Percentiles rank a stretch among this genome's conserved stretches.
Evolutionary conservation across 2,113 vertebrate genomes (phyloP).

Genomic region (Zingel zingel): DNA sequence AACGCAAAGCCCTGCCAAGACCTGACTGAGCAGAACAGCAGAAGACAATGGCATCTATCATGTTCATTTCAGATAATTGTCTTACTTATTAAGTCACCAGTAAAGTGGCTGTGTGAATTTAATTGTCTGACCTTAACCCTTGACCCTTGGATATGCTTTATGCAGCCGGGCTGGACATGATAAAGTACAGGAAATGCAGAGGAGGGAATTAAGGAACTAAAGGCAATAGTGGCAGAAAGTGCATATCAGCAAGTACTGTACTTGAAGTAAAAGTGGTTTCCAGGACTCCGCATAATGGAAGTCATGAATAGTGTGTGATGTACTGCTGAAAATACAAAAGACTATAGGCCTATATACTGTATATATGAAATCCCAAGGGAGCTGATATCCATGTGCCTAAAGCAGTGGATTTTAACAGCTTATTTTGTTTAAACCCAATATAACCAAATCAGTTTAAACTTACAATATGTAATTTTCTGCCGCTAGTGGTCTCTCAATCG

Average conservation of each 20-base stretch:
- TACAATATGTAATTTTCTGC: no score
- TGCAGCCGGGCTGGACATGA: slow-evolving; percentile 58
- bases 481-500: no score
- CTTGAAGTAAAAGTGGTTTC: slow-evolving; percentile 42
- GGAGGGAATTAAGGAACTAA: slow-evolving; percentile 30
- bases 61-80: slow-evolving; percentile 75
- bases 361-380: no score
- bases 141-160: slow-evolving; percentile 62
- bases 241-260: slow-evolving; percentile 44
- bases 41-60: slow-evolving; percentile 64
- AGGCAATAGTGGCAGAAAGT: slow-evolving; percentile 45
- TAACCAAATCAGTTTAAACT: not conserved
- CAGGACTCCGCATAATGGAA: slow-evolving; percentile 64
- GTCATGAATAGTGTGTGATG: slow-evolving; percentile 64
- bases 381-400: no score
- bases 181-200: slow-evolving; percentile 39
- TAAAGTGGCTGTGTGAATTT: slow-evolving; percentile 45
- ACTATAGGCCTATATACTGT: not conserved
- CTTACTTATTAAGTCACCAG: slow-evolving; percentile 68
- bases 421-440: not conserved
- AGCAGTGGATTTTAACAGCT: not conserved
- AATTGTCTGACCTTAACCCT: slow-evolving; percentile 67
- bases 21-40: slow-evolving; percentile 49
- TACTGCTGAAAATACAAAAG: slow-evolving; percentile 30
- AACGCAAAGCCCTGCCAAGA: slow-evolving; percentile 57